A percentile compares a stretch with the other conserved stretches of the same genome.
phyloP scores from a whole-genome alignment of 2,113 vertebrate species.

The Hippocampus abdominalis region DNA sequence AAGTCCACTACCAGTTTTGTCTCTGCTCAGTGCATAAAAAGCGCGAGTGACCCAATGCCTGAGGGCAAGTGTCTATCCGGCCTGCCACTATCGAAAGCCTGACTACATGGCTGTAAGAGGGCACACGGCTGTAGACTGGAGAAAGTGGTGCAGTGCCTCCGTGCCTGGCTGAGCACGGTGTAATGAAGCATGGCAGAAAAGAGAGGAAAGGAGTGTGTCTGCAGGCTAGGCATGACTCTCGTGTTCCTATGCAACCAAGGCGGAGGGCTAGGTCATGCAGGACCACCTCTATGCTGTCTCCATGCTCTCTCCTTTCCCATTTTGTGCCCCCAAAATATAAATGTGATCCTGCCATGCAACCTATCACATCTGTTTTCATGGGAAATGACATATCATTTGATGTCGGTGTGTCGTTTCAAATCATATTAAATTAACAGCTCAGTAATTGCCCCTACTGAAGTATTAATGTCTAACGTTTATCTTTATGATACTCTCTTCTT shows the following conservation, averaged over 20 bases:
- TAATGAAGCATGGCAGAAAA: conserved; percentile 73
- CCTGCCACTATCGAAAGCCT: conserved; percentile 40
- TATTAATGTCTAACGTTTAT: conserved; percentile 9
- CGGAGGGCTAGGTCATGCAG: conserved; percentile 66
- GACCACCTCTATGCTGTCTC: conserved; percentile 57
- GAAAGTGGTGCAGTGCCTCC: conserved; percentile 68
- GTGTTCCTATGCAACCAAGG: conserved; percentile 70
- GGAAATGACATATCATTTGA: conserved; percentile 14
- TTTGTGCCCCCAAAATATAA: conserved; percentile 12
- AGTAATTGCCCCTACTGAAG: neutral
- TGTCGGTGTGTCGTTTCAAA: neutral
- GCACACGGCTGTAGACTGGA: conserved; percentile 52
- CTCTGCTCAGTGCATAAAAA: conserved; percentile 35
- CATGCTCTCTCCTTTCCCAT: conserved; percentile 16
- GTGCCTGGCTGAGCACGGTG: conserved; percentile 71
- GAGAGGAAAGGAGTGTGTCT: conserved; percentile 69
- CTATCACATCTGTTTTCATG: conserved; percentile 9
- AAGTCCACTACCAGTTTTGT: conserved; percentile 24
- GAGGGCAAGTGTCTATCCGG: conserved; percentile 47
- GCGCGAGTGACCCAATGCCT: conserved; percentile 56
- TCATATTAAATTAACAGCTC: conserved; percentile 5
- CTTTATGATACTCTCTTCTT: conserved; percentile 7
- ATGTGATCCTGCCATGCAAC: conserved; percentile 19
- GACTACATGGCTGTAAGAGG: conserved; percentile 43
- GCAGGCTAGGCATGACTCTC: conserved; percentile 67